A percentile compares a stretch with the other conserved stretches of the same genome.
Evolutionary conservation across 2,888 invertebrate species (phyloP).

Genomic region (Brenthis daphne): DNA sequence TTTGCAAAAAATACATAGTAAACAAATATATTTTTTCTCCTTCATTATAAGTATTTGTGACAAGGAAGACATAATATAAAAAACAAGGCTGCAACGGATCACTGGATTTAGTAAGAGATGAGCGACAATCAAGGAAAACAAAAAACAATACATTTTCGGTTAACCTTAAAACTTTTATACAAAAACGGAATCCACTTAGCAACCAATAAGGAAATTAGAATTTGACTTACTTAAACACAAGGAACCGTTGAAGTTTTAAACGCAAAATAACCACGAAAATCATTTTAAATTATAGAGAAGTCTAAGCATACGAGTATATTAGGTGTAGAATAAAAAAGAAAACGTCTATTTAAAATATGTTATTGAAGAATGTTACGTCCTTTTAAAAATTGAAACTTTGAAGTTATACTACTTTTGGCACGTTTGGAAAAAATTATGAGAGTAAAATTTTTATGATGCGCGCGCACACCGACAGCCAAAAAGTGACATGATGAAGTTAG

Average conservation of each 20-base stretch:
- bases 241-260: slow-evolving; percentile 12
- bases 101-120: slow-evolving; percentile 38
- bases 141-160: slow-evolving; percentile 48
- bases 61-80: slow-evolving; percentile 42
- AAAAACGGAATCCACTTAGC: slow-evolving; percentile 28
- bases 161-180: slow-evolving; percentile 26
- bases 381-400: too few species aligned
- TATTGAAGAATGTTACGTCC: too few species aligned
- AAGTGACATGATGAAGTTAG: too few species aligned
- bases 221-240: slow-evolving; percentile 13
- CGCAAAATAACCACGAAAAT: not conserved
- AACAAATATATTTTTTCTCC: slow-evolving; percentile 31
- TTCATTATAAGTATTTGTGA: slow-evolving; percentile 20
- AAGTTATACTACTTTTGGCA: too few species aligned
- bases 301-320: too few species aligned
- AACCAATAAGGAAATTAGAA: slow-evolving; percentile 34
- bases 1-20: slow-evolving; percentile 21
- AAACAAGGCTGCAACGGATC: slow-evolving; percentile 53
- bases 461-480: too few species aligned
- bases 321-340: too few species aligned
- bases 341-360: too few species aligned
- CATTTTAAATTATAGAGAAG: not conserved
- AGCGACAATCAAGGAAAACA: slow-evolving; percentile 47
- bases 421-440: too few species aligned
- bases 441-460: too few species aligned